Evolutionary conservation across 2,888 invertebrate genomes (phyloP), one percentile per base, ranked within the genome.

Genomic region (Drosophila borborema): DNA sequence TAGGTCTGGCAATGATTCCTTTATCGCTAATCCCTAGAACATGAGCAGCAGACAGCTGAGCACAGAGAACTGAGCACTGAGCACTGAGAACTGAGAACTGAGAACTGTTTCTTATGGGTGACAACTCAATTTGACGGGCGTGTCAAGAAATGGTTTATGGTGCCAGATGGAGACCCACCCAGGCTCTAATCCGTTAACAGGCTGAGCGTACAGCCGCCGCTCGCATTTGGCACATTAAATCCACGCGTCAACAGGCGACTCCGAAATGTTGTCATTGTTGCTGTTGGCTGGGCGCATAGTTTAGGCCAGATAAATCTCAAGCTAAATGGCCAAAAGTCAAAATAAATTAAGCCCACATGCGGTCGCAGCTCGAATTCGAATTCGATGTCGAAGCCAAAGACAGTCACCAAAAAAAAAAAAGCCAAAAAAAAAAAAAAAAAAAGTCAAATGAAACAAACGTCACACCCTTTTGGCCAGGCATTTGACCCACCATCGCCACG

Each of bases 271-370:
- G 72, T 76, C 69, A 55, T 64, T 77, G 78, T 60, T 74, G 78
- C 65, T 77, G 77, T 56, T 74, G 78, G 66, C 64, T 64, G 59
- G 72, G 86, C 59, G 87, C 89, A 85, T 86, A 81, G 86, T 82
- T 89, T 89, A 89, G 88, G 77, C 86, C 88, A 86, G 86, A 86
- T 86, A 86, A 90, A 90, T 90, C 90, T 85, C 73, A 81, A 86
- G 86, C 86, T 91, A 90, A 90, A 90, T 90, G 89, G 90, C 89
- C 90, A 87, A 91, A 84, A 89, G 90, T 91, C 90, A 82, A 90
- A 90, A 91, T 91, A 90, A 91, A 90, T 90, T 89, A 90, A 87
- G 86, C 86, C 86, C 85, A 85, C 85, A 89, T 85, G 87, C 77
- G 89, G 78, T 34, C 40, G 20, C 20, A 31, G 20, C 56, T 54